Base-by-base conservation (phyloP, 2,888 invertebrate species). In the Sinohyriopsis cumingii region DNA sequence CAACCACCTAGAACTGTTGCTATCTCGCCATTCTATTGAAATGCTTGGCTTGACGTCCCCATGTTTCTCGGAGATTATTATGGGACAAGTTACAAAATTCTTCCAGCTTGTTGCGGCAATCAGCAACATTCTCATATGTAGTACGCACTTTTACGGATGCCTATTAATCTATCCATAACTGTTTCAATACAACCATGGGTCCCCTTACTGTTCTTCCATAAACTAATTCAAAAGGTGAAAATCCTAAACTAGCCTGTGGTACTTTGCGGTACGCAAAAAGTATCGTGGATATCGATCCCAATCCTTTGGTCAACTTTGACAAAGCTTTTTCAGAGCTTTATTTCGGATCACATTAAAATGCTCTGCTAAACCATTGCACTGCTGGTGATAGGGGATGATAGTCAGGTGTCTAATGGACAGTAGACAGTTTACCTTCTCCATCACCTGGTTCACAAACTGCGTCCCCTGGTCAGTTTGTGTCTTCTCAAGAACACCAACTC, bases 381-480 rank as follows among this genome's bases (percentile, higher is more conserved):
- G 65, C 4, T 72, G 75, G 67, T 79, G 77, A 25, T 77, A 33
- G 9, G 33, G 33, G 33, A 70, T 76, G n/a, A 73, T 73, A 19
- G 55, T 68, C 3, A 73, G 33, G 15, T 68, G 67, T n/a, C 63
- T 24, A 15, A 79, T 65, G 18, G 69, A 69, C 20, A 71, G 59
- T 55, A 78, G 65, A n/a, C 71, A 59, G n/a, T 56, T 62, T 7
- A 81, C 62, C 28, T 75, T 72, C 57, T 45, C 25, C 71, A 72
- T 76, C 22, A 72, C 5, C 1, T 64, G 65, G 0, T 67, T 69
- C 18, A 68, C 72, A 53, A 77, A 79, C 62, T 75, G 81, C 19
- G 75, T 65, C 6, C 82, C 80, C 54, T 63, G 59, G 59, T 81
- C 80, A 19, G 73, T 76, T 12, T 81, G 57, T 15, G 81, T 68